Conservation (phyloP, 2,113 vertebrate genomes). For the Eonycteris spelaea region DNA sequence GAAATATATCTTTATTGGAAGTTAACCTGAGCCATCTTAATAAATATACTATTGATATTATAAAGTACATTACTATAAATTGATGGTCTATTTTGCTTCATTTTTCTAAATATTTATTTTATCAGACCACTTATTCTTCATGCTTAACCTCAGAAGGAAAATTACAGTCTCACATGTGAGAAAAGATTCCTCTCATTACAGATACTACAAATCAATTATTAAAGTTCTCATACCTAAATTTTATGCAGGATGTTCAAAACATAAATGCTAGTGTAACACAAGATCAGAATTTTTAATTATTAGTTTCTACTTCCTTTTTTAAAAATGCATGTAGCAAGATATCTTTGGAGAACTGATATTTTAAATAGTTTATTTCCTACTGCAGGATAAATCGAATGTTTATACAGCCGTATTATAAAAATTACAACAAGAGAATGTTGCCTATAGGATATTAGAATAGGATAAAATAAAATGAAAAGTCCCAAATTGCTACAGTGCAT, state of each 20-base stretch:
- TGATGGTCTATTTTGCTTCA: not conserved
- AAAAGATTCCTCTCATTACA: not conserved
- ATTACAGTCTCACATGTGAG: not conserved
- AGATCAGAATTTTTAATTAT: conserved; percentile 20
- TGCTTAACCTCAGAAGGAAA: not conserved
- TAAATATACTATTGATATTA: not conserved
- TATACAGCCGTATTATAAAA: not conserved
- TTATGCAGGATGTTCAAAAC: conserved; percentile 18
- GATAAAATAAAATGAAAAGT: not conserved
- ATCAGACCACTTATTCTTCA: not conserved
- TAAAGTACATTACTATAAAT: not conserved
- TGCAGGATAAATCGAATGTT: not conserved
- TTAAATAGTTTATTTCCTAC: conserved; percentile 30
- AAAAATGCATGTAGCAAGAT: not conserved
- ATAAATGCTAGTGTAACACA: not conserved
- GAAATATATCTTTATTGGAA: not conserved
- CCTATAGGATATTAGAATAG: not conserved
- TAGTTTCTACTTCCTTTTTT: not conserved
- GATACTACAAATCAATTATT: not conserved
- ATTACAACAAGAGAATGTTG: not conserved
- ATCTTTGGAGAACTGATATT: not conserved
- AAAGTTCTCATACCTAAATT: not conserved
- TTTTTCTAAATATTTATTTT: conserved; percentile 15
- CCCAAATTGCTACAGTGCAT: not conserved
- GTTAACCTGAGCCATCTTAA: not conserved